Evolutionary conservation across 2,113 vertebrate genomes (phyloP).

Genomic region (Eira barbara): DNA sequence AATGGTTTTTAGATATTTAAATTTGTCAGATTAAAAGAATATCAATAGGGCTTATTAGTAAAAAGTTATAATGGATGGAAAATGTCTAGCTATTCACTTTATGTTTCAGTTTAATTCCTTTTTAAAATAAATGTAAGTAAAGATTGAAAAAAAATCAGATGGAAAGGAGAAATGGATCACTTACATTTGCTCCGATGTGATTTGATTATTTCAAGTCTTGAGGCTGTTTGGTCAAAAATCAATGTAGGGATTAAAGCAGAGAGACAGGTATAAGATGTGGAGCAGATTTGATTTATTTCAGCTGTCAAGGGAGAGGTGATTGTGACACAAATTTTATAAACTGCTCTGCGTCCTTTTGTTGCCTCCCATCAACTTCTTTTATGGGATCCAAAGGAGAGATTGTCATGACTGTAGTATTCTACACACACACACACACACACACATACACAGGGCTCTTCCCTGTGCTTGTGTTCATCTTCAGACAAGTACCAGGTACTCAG

Average conservation of each 20-base stretch:
- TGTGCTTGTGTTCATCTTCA: not conserved
- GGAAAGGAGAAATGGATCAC: slow-evolving; percentile 7
- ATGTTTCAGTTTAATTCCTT: not conserved
- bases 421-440: too few species aligned
- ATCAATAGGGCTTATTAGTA: not conserved
- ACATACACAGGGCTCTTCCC: not conserved
- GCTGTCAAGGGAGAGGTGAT: not conserved
- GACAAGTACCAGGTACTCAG: not conserved
- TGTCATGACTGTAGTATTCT: not conserved
- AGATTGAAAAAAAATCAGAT: slow-evolving; percentile 6
- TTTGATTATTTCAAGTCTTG: slow-evolving; percentile 57
- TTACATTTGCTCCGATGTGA: slow-evolving; percentile 16
- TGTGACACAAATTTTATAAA: slow-evolving; percentile 33
- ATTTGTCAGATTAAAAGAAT: not conserved
- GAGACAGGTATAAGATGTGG: slow-evolving; percentile 34
- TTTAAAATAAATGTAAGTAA: not conserved
- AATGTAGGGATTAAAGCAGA: slow-evolving; percentile 50
- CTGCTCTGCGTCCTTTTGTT: not conserved
- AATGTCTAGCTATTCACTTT: not conserved
- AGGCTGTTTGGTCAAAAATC: slow-evolving; percentile 63
- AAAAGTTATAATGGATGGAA: not conserved
- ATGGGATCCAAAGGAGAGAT: not conserved
- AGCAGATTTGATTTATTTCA: slow-evolving; percentile 51
- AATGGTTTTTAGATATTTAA: not conserved
- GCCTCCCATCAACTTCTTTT: not conserved